Evolutionary conservation across 2,113 vertebrate genomes (phyloP).

Genomic region (Ginglymostoma cirratum): DNA sequence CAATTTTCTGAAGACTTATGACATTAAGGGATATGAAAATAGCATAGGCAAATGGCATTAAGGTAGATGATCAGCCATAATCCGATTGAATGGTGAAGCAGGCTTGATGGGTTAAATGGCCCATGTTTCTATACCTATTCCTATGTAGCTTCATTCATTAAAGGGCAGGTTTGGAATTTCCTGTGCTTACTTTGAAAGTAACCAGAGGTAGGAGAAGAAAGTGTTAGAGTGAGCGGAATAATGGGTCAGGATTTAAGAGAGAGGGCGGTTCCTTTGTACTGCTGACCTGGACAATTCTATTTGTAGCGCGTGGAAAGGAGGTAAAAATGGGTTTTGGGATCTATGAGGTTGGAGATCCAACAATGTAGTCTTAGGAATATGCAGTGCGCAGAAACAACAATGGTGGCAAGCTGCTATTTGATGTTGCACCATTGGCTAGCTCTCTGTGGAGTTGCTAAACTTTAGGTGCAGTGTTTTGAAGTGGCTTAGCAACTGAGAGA

Average conservation of each 20-base stretch:
- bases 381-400: not conserved
- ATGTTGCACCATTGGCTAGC: not conserved
- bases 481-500: not conserved
- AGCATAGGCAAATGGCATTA: too few species aligned
- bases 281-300: not conserved
- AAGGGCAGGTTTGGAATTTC: not conserved
- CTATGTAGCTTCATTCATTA: not conserved
- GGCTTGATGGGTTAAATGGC: too few species aligned
- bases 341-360: not conserved
- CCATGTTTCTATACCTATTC: too few species aligned
- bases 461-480: not conserved
- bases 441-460: not conserved
- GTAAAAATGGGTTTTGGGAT: not conserved
- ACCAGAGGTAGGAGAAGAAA: not conserved
- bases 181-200: not conserved
- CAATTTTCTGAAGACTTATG: too few species aligned
- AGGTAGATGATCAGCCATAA: too few species aligned
- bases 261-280: not conserved
- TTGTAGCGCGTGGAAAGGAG: not conserved
- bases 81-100: too few species aligned
- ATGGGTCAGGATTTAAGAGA: not conserved
- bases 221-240: not conserved
- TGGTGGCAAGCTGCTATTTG: not conserved
- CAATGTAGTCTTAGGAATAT: not conserved
- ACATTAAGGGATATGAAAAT: too few species aligned